Percentiles rank a stretch among this genome's conserved stretches.
Conservation (phyloP, 2,113 vertebrate genomes). For the Mystacornis crossleyi region DNA sequence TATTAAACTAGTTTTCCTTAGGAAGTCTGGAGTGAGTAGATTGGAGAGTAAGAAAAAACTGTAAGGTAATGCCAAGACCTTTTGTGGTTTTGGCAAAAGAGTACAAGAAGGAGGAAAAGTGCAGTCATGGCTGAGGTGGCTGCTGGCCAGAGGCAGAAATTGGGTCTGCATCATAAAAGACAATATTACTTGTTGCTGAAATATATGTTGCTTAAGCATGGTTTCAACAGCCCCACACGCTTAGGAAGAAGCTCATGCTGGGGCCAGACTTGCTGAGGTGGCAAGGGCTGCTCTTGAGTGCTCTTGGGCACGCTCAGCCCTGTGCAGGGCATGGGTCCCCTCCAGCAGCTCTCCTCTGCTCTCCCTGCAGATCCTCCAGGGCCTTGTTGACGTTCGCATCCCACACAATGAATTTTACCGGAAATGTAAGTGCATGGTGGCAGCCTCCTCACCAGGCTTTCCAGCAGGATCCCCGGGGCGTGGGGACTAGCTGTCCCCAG, state of each 20-base stretch:
- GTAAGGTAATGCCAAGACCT: neutral
- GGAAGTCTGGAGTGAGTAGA: slow-evolving; percentile 47
- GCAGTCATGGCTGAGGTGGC: neutral
- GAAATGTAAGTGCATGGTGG: slow-evolving; percentile 77
- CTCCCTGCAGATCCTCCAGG: slow-evolving; percentile 84
- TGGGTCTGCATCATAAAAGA: neutral
- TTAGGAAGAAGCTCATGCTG: neutral
- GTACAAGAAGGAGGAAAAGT: neutral
- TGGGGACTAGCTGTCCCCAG: neutral
- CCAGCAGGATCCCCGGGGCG: fast-evolving
- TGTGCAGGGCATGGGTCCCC: fast-evolving
- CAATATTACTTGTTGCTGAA: neutral
- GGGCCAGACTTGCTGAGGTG: neutral
- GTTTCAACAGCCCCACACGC: neutral
- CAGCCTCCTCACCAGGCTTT: neutral
- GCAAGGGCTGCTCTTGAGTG: fast-evolving
- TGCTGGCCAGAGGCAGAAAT: neutral
- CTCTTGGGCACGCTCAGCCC: fast-evolving
- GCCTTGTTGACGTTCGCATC: slow-evolving; percentile 87
- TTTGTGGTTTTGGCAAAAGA: neutral
- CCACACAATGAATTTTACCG: slow-evolving; percentile 91
- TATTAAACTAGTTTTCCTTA: slow-evolving; percentile 24
- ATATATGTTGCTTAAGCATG: fast-evolving
- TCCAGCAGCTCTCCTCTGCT: neutral
- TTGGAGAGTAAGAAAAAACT: neutral